Conservation (phyloP, 2,888 invertebrate species). For the Luffia ferchaultella region DNA sequence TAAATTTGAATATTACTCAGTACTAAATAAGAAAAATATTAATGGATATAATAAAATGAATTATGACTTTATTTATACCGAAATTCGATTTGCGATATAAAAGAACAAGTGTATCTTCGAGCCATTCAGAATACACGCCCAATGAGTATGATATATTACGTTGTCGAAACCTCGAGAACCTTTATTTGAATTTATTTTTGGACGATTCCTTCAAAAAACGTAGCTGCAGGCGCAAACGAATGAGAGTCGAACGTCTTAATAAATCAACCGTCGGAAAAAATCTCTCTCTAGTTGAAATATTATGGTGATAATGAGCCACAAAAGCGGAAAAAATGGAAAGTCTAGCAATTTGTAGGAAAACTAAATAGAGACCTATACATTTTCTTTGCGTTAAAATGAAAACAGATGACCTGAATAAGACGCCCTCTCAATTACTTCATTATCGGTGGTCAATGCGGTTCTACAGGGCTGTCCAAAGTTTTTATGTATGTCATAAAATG, state of each 20-base stretch:
- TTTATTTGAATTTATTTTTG: conserved; percentile 40
- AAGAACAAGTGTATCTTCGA: background rate
- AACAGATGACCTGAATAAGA: too few relatives aligned
- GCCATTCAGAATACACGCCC: conserved; percentile 19
- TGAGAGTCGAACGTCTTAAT: conserved; percentile 47
- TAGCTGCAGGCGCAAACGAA: conserved; percentile 48
- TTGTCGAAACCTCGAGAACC: conserved; percentile 31
- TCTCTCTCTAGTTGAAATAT: conserved; percentile 42
- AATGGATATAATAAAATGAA: background rate
- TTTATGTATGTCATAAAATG: too few relatives aligned
- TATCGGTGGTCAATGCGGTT: too few relatives aligned
- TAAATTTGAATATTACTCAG: too few relatives aligned
- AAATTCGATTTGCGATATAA: background rate
- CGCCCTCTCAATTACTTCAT: too few relatives aligned
- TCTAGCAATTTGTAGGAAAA: too few relatives aligned
- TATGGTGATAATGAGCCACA: conserved; percentile 14
- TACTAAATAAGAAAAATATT: background rate
- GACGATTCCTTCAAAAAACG: conserved; percentile 26
- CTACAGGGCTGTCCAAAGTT: too few relatives aligned
- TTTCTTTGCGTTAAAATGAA: too few relatives aligned
- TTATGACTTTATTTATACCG: background rate
- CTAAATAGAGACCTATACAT: too few relatives aligned
- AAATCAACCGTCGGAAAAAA: conserved; percentile 40
- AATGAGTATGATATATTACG: conserved; percentile 58
- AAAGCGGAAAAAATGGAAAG: too few relatives aligned